Base-by-base conservation (phyloP, 2,113 vertebrate genomes). In the Pseudopipra pipra region DNA sequence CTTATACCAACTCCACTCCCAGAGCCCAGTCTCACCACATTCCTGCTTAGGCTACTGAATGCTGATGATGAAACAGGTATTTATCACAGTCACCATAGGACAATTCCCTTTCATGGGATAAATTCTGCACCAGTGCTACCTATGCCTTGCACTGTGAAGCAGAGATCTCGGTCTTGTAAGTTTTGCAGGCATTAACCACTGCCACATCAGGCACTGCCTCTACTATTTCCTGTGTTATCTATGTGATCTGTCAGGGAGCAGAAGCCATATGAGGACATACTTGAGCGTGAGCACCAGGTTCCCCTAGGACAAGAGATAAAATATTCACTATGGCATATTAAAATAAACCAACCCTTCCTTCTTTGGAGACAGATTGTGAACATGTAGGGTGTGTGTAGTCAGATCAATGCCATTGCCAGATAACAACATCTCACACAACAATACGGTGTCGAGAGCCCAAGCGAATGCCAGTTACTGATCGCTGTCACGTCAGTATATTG, bases 321-420 rank as follows among this genome's bases (percentile, higher is more conserved):
- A 93, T 66, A 86, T 68, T 92, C 49, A 23, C 73, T 63, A n/a
- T 68, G 94, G 85, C 95, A 87, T 95, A 78, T 51, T 78, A 95
- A 95, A 96, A 96, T 86, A 97, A 97, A 95, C 80, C 80, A 91
- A 94, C 25, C 14, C 41, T 80, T 90, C 87, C 70, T 87, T 86
- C 87, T 85, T 61, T 63, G 33, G 62, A 92, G 80, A 44, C 52
- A 95, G 93, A 73, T 89, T 87, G 77, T 76, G 89, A 91, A 87
- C 41, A 56, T 33, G 70, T 22, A 78, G 86, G 94, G 86, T 87
- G 84, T 95, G 86, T 79, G 70, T 81, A 95, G 82, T 88, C 85
- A 89, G 87, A 95, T 85, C 81, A 87, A 68, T 95, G 86, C 65
- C 87, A 54, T 0, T 95, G 91, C n/a, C 93, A 95, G 86, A 72